Evolutionary conservation across 2,888 invertebrate genomes (phyloP).

Genomic region (Ctenicera cuprea): DNA sequence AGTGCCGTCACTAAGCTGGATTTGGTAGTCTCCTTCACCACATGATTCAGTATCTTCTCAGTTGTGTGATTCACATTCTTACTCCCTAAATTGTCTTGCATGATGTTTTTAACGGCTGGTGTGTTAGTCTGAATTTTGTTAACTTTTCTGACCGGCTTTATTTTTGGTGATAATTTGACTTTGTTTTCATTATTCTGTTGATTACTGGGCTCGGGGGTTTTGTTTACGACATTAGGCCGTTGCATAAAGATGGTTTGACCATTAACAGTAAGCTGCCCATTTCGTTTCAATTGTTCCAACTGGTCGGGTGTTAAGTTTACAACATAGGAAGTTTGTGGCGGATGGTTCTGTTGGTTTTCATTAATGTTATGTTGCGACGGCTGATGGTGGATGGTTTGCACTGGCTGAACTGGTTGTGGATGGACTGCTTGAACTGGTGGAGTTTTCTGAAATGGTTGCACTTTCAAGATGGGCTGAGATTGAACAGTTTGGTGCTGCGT

Average conservation of each 20-base stretch:
- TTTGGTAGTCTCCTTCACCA: conserved; percentile 55
- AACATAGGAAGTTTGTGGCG: conserved; percentile 70
- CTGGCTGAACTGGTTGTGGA: conserved; percentile 67
- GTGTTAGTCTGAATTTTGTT: conserved; percentile 45
- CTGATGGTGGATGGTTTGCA: conserved; percentile 62
- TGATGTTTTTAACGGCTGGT: conserved; percentile 36
- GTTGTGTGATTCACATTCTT: conserved; percentile 52
- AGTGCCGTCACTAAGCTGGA: conserved; percentile 61
- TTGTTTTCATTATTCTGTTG: conserved; percentile 60
- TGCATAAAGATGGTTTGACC: conserved; percentile 73
- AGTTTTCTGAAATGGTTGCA: conserved; percentile 70
- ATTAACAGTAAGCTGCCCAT: conserved; percentile 71
- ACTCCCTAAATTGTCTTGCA: conserved; percentile 44
- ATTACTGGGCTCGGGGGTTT: conserved; percentile 49
- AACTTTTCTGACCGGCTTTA: conserved; percentile 69
- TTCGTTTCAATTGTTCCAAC: conserved; percentile 70
- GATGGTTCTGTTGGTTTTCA: conserved; percentile 58
- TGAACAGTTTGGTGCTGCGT: conserved; percentile 60
- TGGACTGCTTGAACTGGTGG: conserved; percentile 70
- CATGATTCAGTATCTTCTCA: conserved; percentile 56
- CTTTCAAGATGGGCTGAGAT: conserved; percentile 58
- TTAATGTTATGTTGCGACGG: conserved; percentile 52
- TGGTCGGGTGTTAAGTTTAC: conserved; percentile 72
- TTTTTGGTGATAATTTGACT: conserved; percentile 68
- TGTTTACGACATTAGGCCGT: conserved; percentile 61